Evolutionary conservation across 37 sponge, comb jelly and placozoan species (phyloP), one percentile per base, ranked within the genome.

Genomic region (Beroe forskalii): DNA sequence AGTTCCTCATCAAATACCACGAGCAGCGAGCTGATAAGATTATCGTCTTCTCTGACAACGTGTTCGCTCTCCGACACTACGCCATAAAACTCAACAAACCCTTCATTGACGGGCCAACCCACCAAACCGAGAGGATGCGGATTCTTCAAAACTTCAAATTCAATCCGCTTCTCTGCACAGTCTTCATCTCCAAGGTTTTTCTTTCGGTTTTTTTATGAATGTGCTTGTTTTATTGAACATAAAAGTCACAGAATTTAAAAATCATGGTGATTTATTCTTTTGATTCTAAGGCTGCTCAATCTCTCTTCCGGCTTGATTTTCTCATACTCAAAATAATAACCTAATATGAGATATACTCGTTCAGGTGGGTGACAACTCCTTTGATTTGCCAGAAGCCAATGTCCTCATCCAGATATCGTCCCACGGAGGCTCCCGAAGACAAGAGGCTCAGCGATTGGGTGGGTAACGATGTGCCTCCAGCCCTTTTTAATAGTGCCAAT

Each of bases 311-410:
- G n/a, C n/a, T n/a, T n/a, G n/a, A n/a, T n/a, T n/a, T n/a, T n/a
- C n/a, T n/a, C n/a, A n/a, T n/a, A n/a, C n/a, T n/a, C n/a, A n/a
- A n/a, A n/a, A n/a, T n/a, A n/a, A n/a, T n/a, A n/a, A n/a, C n/a
- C n/a, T n/a, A n/a, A n/a, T n/a, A n/a, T n/a, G n/a, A n/a, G n/a
- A n/a, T n/a, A n/a, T n/a, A n/a, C n/a, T n/a, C n/a, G n/a, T 72
- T 0, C 76, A 96, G 97, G 97, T 98, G 41, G 99, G 99, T 0
- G 99, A 98, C 92, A 98, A 98, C 92, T 98, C 99, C 0, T 96
- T 98, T 94, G 99, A 98, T 91, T 91, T 98, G 8, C 99, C 99
- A 0, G 99, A 98, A 90, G 99, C 99, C 28, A 98, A 98, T 92
- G 99, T 98, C 22, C 90, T 97, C 76, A 97, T 97, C 33, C 97